phyloP scores from a whole-genome alignment of 2,888 invertebrate genomes.

The Hyposoter dolosus region DNA sequence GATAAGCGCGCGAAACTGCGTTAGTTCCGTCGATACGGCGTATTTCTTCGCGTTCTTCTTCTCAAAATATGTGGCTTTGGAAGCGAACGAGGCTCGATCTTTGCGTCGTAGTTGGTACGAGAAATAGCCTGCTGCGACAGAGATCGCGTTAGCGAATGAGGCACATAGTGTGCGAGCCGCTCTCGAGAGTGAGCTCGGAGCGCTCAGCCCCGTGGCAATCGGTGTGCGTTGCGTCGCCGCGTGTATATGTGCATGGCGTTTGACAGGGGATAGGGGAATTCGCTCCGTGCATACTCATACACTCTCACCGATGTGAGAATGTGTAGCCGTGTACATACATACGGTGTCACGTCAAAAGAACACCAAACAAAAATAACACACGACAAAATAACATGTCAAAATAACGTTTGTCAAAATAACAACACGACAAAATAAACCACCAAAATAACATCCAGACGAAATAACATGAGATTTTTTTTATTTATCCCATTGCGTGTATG shows the following conservation, averaged over 20 bases:
- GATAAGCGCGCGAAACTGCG: slow-evolving; percentile 25
- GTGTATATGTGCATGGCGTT: not conserved
- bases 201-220: not conserved
- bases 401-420: too few species aligned
- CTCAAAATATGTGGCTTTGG: slow-evolving; percentile 12
- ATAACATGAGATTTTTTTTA: too few species aligned
- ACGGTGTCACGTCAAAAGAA: too few species aligned
- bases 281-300: too few species aligned
- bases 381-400: too few species aligned
- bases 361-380: too few species aligned
- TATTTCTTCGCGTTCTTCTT: slow-evolving; percentile 55
- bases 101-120: slow-evolving; percentile 57
- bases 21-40: slow-evolving; percentile 59
- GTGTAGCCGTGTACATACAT: too few species aligned
- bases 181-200: slow-evolving; percentile 36
- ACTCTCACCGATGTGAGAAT: too few species aligned
- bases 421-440: too few species aligned
- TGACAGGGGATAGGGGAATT: too few species aligned
- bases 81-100: slow-evolving; percentile 67
- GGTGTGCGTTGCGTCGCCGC: not conserved
- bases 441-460: too few species aligned
- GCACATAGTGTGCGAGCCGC: not conserved
- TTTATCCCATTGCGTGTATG: too few species aligned
- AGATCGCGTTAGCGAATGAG: not conserved
- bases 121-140: slow-evolving; percentile 27